Evolutionary conservation across 2,797 vertebrate genomes (phyloP), one percentile per base, ranked within the genome.

Genomic region (Enteromius argenteus): DNA sequence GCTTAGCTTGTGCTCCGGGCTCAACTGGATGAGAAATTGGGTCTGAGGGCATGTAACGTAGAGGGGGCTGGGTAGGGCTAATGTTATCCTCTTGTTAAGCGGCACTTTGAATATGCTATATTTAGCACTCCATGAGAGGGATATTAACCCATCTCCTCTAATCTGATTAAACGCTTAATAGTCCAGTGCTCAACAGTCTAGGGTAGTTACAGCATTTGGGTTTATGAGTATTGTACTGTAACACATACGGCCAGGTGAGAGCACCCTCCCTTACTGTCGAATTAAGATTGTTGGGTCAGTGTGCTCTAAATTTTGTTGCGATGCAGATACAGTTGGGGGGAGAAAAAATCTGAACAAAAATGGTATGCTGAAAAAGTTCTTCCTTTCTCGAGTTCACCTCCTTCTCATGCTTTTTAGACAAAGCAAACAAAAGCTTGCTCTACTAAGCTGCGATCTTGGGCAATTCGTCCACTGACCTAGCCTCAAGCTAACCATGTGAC

Each of bases 61-160:
- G 44, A 81, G 17, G 51, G 23, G 83, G 49, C 67, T 27, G 37
- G 77, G 89, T 75, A 64, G 86, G 73, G 86, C 85, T 85, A 89
- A 60, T 89, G 85, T 93, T 91, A 93, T 93, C 93, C 90, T 85
- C 86, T 74, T 1, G 85, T 91, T 94, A 94, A 92, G 90, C 92
- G 79, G 89, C 80, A 80, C 88, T 92, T 91, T 89, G 89, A 93
- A 91, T 92, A 88, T 81, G 90, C 88, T 83, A 93, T 93, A 94
- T 94, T 94, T 94, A 93, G 95, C 92, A 0, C 89, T 90, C 90
- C 81, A 90, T 90, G 89, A 92, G 94, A 92, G 94, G 93, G 92
- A 93, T 91, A 95, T 95, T 95, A 95, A 89, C 93, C 90, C 90
- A 92, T 92, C 91, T 93, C 72, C 87, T 84, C 88, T 94, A 95